Evolutionary conservation across 1,140 invertebrate species (phyloP), one percentile per base, ranked within the genome.

Genomic region (Wasmannia auropunctata): DNA sequence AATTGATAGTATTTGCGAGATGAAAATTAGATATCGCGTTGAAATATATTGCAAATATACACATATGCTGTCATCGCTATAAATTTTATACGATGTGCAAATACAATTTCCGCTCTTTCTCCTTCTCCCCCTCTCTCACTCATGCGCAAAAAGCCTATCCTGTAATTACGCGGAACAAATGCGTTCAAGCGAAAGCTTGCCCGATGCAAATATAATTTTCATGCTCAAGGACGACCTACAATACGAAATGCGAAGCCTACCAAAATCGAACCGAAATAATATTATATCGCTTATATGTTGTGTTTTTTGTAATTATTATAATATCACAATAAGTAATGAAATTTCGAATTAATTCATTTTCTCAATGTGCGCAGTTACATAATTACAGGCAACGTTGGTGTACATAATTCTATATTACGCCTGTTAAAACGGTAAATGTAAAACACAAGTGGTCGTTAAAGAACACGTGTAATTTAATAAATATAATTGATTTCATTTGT

Each of bases 11-110:
- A 63, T 77, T 40, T 62, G 37, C 37, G 70, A 40, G 16, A 37
- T 49, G n/a, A 54, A 77, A 65, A 79, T 79, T 69, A 65, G 46
- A 69, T 51, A 79, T 51, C 43, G 14, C 5, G n/a, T 37, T 22
- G 60, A 80, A 37, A 51, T 37, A 51, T 37, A 51, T 54, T 70
- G 19, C 58, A 49, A 54, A 60, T 31, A 37, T 54, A n/a, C 22
- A 65, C 22, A 14, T 37, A 43, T 19, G n/a, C 31, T 51, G 46
- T 56, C 65, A 80, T 80, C 7, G 34, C 11, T 69, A 25, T 80
- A 28, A 69, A 80, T 80, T 77, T 65, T 34, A 62, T 46, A 65
- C 28, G 31, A 54, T 70, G 22, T 25, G 34, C 46, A 70, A 70
- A 69, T 70, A 40, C 4, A 54, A 40, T 80, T 69, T 80, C 37